Conservation (phyloP, 2,797 vertebrate genomes). For the Neomorphus geoffroyi region DNA sequence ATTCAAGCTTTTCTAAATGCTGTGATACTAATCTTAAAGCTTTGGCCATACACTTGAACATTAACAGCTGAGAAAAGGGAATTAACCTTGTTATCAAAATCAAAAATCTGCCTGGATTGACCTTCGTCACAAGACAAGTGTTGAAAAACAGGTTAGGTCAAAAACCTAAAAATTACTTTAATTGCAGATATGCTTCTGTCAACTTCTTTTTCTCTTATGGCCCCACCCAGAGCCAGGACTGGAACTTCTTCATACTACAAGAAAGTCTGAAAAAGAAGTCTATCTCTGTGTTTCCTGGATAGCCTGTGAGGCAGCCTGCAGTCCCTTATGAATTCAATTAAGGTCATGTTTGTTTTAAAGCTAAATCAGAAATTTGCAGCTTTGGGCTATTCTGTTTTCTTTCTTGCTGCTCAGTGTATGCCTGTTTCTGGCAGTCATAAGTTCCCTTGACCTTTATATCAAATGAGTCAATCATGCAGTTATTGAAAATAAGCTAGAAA, state of each 20-base stretch:
- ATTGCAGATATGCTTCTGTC: neutral
- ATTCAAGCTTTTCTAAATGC: neutral
- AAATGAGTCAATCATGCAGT: accelerated
- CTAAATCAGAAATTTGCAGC: neutral
- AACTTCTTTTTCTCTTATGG: neutral
- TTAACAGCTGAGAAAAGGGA: neutral
- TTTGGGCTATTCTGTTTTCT: neutral
- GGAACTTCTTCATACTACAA: neutral
- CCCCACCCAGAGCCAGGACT: neutral
- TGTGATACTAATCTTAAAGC: neutral
- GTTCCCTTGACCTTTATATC: neutral
- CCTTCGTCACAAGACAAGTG: neutral
- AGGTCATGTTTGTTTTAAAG: neutral
- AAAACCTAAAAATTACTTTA: neutral
- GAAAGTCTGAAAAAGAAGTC: neutral
- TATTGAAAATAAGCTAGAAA: no score
- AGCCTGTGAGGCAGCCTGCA: neutral
- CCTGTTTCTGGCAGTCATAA: neutral
- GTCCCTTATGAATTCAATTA: neutral
- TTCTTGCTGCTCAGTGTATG: neutral
- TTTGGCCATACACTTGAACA: neutral
- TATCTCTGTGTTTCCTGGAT: neutral
- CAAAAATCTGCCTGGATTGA: neutral
- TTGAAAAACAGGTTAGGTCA: neutral
- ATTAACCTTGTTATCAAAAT: neutral